Evolutionary conservation across 2,888 invertebrate genomes (phyloP).

Genomic region (Cheilosia vulpina): DNA sequence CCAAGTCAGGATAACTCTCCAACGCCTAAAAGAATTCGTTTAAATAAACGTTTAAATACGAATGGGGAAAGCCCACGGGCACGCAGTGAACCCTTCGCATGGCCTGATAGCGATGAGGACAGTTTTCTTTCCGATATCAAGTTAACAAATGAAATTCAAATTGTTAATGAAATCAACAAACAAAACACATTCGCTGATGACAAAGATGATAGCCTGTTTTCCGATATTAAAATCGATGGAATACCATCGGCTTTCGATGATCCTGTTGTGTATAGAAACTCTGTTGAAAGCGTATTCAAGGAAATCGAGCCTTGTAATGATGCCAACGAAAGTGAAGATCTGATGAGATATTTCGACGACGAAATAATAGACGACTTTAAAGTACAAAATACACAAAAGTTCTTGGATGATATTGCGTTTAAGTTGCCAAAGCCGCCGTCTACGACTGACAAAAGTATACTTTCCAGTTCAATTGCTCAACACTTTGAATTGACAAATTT

Average conservation of each 20-base stretch:
- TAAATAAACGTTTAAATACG: neutral
- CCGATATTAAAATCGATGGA: conserved; percentile 58
- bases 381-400: conserved; percentile 81
- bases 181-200: conserved; percentile 45
- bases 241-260: conserved; percentile 1
- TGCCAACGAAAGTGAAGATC: conserved; percentile 32
- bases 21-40: conserved; percentile 28
- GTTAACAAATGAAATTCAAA: conserved; percentile 67
- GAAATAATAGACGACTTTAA: conserved; percentile 63
- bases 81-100: conserved; percentile 20
- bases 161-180: neutral
- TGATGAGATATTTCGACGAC: conserved; percentile 76
- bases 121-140: conserved; percentile 79
- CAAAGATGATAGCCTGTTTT: conserved; percentile 73
- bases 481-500: conserved; percentile 62
- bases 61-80: neutral
- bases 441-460: neutral
- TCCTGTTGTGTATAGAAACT: conserved; percentile 32
- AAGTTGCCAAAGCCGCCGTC: conserved; percentile 77
- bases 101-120: conserved; percentile 77
- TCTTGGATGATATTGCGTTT: conserved; percentile 80
- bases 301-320: conserved; percentile 76
- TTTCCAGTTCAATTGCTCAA: conserved; percentile 40
- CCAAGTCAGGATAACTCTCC: neutral
- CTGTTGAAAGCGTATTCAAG: conserved; percentile 79